Evolutionary conservation across 2,888 invertebrate species (phyloP).

Genomic region (Tridacna crocea): DNA sequence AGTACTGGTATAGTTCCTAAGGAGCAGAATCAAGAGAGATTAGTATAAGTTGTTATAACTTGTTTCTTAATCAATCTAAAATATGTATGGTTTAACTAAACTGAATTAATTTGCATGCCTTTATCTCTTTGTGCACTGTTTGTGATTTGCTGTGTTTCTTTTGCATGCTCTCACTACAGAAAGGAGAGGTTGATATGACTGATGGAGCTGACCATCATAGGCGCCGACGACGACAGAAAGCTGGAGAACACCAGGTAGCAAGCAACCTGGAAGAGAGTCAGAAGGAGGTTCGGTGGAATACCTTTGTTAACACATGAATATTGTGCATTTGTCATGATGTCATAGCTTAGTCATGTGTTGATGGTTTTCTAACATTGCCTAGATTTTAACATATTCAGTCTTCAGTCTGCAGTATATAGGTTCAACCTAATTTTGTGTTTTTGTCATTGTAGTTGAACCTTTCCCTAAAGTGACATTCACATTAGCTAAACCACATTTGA

Average conservation of each 20-base stretch:
- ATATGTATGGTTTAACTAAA: too few relatives aligned
- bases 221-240: slow-evolving; percentile 37
- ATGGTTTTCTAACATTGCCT: not conserved
- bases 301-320: not conserved
- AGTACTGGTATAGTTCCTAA: too few relatives aligned
- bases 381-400: slow-evolving; percentile 5
- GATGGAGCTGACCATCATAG: not conserved
- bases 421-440: not conserved
- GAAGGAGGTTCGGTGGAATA: slow-evolving; percentile 79
- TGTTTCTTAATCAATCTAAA: too few relatives aligned
- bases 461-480: too few relatives aligned
- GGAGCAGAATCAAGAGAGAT: too few relatives aligned
- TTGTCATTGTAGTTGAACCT: not conserved
- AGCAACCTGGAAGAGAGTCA: slow-evolving; percentile 63
- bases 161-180: slow-evolving; percentile 19
- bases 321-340: not conserved
- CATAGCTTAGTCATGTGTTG: not conserved
- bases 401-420: not conserved
- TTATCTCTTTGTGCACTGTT: not conserved
- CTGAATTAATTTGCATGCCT: too few relatives aligned
- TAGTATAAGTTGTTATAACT: too few relatives aligned
- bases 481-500: too few relatives aligned
- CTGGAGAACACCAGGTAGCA: slow-evolving; percentile 76
- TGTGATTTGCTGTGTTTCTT: not conserved
- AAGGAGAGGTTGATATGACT: not conserved